Evolutionary conservation across 2,888 invertebrate genomes (phyloP).

Genomic region (Drosophila tripunctata): DNA sequence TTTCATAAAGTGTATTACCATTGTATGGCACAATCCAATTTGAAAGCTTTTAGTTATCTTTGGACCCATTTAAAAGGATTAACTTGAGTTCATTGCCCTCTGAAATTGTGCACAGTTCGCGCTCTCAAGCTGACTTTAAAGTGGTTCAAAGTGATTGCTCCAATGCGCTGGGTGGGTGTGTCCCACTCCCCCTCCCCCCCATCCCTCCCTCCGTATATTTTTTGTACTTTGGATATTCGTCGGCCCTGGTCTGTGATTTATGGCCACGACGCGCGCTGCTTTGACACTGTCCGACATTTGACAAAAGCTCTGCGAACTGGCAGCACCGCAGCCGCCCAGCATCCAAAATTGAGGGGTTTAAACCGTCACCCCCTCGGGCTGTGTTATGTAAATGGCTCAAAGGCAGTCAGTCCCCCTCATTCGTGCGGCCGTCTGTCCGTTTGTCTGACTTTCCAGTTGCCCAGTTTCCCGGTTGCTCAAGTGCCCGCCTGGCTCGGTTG

Average conservation of each 20-base stretch:
- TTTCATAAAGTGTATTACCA: too few relatives aligned
- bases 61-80: neutral
- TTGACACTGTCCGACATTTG: conserved; percentile 80
- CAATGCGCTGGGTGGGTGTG: conserved; percentile 26
- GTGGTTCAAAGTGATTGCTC: conserved; percentile 35
- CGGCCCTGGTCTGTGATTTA: conserved; percentile 68
- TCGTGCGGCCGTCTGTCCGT: neutral
- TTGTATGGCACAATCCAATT: neutral
- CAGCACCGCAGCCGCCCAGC: conserved; percentile 13
- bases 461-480: conserved; percentile 1
- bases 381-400: conserved; percentile 63
- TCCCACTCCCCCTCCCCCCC: too few relatives aligned
- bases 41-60: neutral
- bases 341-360: too few relatives aligned
- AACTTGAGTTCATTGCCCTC: conserved; percentile 53
- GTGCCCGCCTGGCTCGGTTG: conserved; percentile 58
- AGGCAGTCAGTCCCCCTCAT: conserved; percentile 24
- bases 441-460: neutral
- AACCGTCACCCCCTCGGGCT: neutral
- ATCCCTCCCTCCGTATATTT: neutral
- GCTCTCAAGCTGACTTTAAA: conserved; percentile 38
- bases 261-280: conserved; percentile 70
- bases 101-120: conserved; percentile 27
- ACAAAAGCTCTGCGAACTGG: conserved; percentile 67
- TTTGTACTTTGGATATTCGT: conserved; percentile 27